Evolutionary conservation across 2,888 invertebrate species (phyloP).

Genomic region (Brenthis ino): DNA sequence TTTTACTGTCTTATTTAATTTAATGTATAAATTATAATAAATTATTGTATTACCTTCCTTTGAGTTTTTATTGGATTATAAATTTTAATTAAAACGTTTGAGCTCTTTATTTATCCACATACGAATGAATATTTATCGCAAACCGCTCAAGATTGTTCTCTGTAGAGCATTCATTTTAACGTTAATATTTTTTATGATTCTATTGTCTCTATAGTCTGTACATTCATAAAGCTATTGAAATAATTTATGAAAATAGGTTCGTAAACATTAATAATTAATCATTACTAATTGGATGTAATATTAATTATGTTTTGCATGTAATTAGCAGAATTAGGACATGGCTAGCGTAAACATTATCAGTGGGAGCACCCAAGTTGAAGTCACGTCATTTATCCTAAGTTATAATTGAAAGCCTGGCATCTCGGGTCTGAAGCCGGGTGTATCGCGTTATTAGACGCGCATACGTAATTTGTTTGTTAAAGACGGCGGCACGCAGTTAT

Average conservation of each 20-base stretch:
- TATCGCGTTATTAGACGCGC: slow-evolving; percentile 79
- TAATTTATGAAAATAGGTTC: slow-evolving; percentile 7
- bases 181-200: background rate
- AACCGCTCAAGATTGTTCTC: background rate
- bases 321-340: slow-evolving; percentile 44
- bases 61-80: slow-evolving; percentile 16
- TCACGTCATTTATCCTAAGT: slow-evolving; percentile 70
- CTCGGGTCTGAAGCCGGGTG: slow-evolving; percentile 66
- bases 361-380: slow-evolving; percentile 31
- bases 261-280: background rate
- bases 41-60: slow-evolving; percentile 15
- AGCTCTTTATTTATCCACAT: background rate
- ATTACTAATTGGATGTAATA: slow-evolving; percentile 8
- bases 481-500: slow-evolving; percentile 80
- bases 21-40: slow-evolving; percentile 11
- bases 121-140: background rate
- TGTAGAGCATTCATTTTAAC: background rate
- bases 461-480: slow-evolving; percentile 82
- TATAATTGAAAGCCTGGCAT: slow-evolving; percentile 76
- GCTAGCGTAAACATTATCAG: slow-evolving; percentile 48
- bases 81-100: slow-evolving; percentile 10
- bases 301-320: slow-evolving; percentile 27
- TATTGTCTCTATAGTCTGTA: background rate
- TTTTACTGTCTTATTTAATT: background rate
- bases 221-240: background rate